Base-by-base conservation (phyloP, 2,113 vertebrate species). In the Diglossa brunneiventris region DNA sequence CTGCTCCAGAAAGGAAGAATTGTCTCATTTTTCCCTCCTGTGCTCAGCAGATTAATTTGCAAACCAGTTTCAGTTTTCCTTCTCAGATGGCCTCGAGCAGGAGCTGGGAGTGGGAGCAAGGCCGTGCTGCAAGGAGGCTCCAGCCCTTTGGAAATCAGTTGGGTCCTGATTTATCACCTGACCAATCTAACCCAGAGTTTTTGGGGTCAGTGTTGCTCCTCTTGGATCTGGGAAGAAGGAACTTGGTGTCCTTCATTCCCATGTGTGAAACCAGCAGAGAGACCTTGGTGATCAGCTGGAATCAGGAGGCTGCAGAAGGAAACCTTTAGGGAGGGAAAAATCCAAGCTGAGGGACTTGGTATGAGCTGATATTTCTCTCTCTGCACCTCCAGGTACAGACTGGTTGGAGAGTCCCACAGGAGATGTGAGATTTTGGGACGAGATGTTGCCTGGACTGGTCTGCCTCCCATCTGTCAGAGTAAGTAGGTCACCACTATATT, bases 391-490 rank as follows among this genome's bases (percentile, higher is more conserved):
- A 97, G 97, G 85, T 61, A 96, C 69, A 62, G 4, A 4, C 63
- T 97, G 89, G 73, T 91, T 24, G 97, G 97, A 33, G 27, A 56
- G 23, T 23, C 70, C 44, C 66, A 73, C 6, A 90, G 96, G 79
- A 72, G n/a, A 16, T 97, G 97, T n/a, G 77, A 76, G 77, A 19
- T 39, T 50, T 83, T 15, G 52, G 91, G 90, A 44, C 26, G 4
- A 47, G 50, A 59, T 30, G 77, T 95, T 4, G 16, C 78, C 8
- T 97, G 97, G 97, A 79, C n/a, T 23, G 96, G 91, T 35, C 5
- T 11, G 44, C 87, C 44, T 68, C 97, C 97, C 42, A 6, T 10
- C 23, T 97, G 97, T 11, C 67, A 83, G 53, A 75, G 96, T 97
- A 92, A 94, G 97, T 95, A 81, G 74, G 49, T 92, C 58, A 76